These are phyloP conservation scores for Cyprinodon variegatus DNA, from an alignment of 2,113 vertebrate genomes.

Conservation along the genomic window DNA sequence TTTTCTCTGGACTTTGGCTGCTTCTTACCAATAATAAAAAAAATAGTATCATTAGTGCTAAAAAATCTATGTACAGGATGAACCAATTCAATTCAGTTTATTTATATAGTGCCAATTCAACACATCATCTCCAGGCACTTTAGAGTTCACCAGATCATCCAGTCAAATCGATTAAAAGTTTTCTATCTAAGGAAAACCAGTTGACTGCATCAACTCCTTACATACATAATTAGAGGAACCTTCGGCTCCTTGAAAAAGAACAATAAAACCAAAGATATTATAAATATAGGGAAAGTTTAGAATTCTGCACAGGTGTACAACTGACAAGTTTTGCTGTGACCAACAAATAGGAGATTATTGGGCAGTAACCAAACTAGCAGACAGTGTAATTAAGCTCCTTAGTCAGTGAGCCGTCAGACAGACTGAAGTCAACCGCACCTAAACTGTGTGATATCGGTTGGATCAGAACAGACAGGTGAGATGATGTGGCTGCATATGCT, in stretches of 20 bases:
- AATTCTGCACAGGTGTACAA: background rate
- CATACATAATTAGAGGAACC: too few relatives aligned
- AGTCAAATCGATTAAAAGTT: too few relatives aligned
- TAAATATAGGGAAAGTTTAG: background rate
- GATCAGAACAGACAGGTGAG: conserved; percentile 52
- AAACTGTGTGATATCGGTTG: conserved; percentile 59
- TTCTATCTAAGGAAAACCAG: too few relatives aligned
- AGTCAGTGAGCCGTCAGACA: conserved; percentile 75
- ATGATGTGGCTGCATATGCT: conserved; percentile 45
- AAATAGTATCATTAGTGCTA: too few relatives aligned
- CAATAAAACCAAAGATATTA: background rate
- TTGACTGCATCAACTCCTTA: too few relatives aligned
- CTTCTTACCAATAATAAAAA: background rate
- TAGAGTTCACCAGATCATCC: too few relatives aligned
- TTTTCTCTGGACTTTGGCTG: background rate
- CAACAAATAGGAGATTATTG: conserved; percentile 69
- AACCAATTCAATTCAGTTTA: too few relatives aligned
- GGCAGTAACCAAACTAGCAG: conserved; percentile 69
- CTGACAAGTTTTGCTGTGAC: background rate
- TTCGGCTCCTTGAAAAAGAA: too few relatives aligned
- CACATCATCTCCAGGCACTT: too few relatives aligned
- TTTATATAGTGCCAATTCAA: too few relatives aligned
- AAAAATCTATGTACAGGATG: too few relatives aligned
- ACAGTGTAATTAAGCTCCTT: conserved; percentile 79
- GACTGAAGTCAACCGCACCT: conserved; percentile 72